Base-by-base conservation (phyloP, 2,797 vertebrate species). In the Alca torda region DNA sequence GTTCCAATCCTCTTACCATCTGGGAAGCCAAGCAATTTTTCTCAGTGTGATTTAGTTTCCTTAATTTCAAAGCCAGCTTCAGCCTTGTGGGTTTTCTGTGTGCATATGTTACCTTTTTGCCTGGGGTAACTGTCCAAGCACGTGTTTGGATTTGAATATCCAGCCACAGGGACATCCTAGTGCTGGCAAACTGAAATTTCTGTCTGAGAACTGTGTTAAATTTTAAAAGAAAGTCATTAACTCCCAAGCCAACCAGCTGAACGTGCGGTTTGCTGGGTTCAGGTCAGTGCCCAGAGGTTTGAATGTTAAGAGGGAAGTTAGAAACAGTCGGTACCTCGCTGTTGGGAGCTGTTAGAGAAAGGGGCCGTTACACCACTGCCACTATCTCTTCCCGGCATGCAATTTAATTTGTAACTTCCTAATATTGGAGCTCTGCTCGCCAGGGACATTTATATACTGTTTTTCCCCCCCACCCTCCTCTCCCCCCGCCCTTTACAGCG, bases 181-280 rank as follows among this genome's bases (percentile, higher is more conserved):
- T 37, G 65, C 93, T 91, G 95, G 69, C 68, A 65, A 48, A 21
- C 35, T 30, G 81, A 65, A 80, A 45, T 53, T 4, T 51, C 46
- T 77, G 63, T 30, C 3, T 17, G 87, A 75, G 85, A 92, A 73
- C 61, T 5, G 63, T 93, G 96, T 97, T 95, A 96, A 96, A 95
- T 28, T 96, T 96, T 95, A 97, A 97, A 96, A 91, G 93, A 94
- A 95, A 94, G 87, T 75, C 57, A 74, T 95, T 97, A 96, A 84
- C 76, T 95, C 65, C 79, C 25, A 15, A 67, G 85, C 76, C 79
- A 92, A 91, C 24, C 45, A 65, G 94, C 91, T 92, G 96, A 95
- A 72, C 43, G 61, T 59, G 91, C 73, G 59, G 76, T 84, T 86
- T 95, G 61, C 94, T 91, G 76, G 76, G 87, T 65, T 91, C 91